Evolutionary conservation across 2,113 vertebrate genomes (phyloP).

Genomic region (Parotia lawesii): DNA sequence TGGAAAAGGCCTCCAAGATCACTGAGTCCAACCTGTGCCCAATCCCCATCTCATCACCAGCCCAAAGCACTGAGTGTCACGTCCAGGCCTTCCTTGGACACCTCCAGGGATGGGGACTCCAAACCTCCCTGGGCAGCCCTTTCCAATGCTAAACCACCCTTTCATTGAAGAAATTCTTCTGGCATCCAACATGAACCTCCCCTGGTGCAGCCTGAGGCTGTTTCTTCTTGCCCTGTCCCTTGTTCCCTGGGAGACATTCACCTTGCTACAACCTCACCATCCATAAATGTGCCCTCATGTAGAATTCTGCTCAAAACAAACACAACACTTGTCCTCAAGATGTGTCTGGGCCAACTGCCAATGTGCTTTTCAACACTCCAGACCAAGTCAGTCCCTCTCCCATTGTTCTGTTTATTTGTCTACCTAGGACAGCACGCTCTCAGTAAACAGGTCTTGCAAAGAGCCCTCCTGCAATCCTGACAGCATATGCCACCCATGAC

Average conservation of each 20-base stretch:
- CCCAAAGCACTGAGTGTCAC: neutral
- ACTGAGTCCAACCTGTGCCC: rapidly evolving
- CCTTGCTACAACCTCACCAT: neutral
- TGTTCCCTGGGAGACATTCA: neutral
- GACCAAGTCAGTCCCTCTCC: neutral
- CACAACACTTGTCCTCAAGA: neutral
- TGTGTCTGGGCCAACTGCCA: neutral
- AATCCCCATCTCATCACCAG: neutral
- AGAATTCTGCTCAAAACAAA: neutral
- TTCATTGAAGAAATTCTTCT: neutral
- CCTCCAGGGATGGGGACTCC: neutral
- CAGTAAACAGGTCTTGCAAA: slow-evolving; percentile 42
- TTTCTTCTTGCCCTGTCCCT: neutral
- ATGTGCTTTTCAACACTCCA: neutral
- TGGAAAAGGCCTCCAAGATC: neutral
- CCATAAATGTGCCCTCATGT: neutral
- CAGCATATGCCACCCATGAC: slow-evolving; percentile 6
- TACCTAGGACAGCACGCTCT: neutral
- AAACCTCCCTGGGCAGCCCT: neutral
- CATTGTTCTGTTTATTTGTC: neutral
- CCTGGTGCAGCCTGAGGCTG: neutral
- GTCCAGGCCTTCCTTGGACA: neutral
- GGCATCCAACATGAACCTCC: neutral
- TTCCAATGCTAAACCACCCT: neutral
- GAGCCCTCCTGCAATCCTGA: neutral